Percentiles rank a stretch among this genome's conserved stretches.
Evolutionary conservation across 2,888 invertebrate species (phyloP).

Genomic region (Mantis religiosa): DNA sequence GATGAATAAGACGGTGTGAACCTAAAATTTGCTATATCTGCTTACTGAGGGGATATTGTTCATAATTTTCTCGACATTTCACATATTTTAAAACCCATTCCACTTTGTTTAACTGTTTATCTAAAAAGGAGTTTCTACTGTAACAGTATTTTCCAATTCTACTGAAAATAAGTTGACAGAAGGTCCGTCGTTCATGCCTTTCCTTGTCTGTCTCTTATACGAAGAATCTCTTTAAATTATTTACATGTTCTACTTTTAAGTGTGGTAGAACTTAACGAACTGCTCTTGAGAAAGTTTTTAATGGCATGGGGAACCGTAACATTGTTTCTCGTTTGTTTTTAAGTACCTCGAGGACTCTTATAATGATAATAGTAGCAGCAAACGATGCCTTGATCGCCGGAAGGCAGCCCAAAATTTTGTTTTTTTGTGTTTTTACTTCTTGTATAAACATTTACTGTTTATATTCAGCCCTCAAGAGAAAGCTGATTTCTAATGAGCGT

Average conservation of each 20-base stretch:
- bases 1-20: too few species aligned
- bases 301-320: background rate
- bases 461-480: background rate
- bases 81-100: too few species aligned
- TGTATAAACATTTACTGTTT: background rate
- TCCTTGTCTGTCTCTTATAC: background rate
- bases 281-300: background rate
- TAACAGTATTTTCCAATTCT: background rate
- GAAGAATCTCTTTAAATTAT: background rate
- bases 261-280: background rate
- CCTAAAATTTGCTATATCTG: too few species aligned
- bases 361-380: background rate
- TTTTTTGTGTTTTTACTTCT: background rate
- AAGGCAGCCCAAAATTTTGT: background rate
- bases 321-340: background rate
- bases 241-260: background rate
- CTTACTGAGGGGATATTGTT: too few species aligned
- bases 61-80: too few species aligned
- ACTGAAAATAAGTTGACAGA: background rate
- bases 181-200: background rate
- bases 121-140: too few species aligned
- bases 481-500: too few species aligned
- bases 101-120: too few species aligned
- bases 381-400: background rate
- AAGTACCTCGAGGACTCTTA: background rate